Conservation (phyloP, 2,888 invertebrate genomes). For the Branchipolynoe longqiensis region DNA sequence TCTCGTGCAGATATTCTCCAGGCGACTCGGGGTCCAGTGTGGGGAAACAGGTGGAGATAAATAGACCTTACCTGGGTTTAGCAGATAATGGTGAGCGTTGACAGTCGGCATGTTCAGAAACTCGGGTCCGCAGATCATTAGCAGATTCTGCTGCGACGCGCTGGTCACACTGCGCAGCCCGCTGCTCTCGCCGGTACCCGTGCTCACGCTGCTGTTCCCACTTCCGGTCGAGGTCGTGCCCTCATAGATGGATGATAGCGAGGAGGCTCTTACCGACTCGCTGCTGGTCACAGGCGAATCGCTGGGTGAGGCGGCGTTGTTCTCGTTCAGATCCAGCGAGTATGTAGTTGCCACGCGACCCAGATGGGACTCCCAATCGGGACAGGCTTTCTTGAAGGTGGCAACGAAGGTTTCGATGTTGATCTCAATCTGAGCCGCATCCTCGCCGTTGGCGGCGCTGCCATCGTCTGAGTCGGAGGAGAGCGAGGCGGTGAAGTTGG, state of each 20-base stretch:
- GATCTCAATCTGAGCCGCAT: conserved; percentile 30
- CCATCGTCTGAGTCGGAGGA: not conserved
- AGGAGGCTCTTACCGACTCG: conserved; percentile 1
- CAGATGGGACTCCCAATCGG: conserved; percentile 33
- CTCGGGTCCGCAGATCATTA: conserved; percentile 46
- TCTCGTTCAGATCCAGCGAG: conserved; percentile 15
- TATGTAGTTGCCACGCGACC: conserved; percentile 2
- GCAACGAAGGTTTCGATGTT: conserved; percentile 57
- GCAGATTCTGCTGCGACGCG: conserved; percentile 28
- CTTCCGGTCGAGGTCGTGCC: not conserved
- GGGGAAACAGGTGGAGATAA: not conserved
- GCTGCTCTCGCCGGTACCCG: conserved; percentile 5
- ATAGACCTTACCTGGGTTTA: conserved; percentile 32
- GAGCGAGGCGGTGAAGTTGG: not conserved
- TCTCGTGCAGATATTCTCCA: too few relatives aligned
- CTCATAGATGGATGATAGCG: not conserved
- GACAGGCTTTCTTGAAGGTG: conserved; percentile 54
- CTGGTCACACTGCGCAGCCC: not conserved
- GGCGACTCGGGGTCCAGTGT: too few relatives aligned
- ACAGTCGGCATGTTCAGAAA: conserved; percentile 21
- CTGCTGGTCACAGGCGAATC: conserved; percentile 31
- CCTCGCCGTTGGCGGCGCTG: not conserved
- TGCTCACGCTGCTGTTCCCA: not conserved
- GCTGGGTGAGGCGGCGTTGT: not conserved
- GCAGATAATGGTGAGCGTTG: conserved; percentile 20